phyloP scores from a whole-genome alignment of 2,797 vertebrate species.

The Gymnopithys bicolor region DNA sequence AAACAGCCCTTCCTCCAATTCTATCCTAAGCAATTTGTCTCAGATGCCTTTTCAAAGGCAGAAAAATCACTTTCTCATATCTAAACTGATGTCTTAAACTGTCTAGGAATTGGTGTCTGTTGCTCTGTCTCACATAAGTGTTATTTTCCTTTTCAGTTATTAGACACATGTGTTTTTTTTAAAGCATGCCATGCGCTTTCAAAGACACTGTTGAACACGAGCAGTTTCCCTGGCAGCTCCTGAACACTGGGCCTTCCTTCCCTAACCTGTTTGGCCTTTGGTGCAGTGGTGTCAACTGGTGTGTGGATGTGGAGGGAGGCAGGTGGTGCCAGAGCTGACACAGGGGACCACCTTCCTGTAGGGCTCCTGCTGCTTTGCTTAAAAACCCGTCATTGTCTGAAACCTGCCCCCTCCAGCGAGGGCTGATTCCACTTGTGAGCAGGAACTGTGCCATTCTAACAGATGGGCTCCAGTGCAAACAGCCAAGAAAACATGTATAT shows the following conservation, averaged over 20 bases:
- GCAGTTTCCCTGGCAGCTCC: not conserved
- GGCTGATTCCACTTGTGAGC: slow-evolving; percentile 66
- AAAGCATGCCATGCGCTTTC: not conserved
- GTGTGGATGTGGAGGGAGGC: slow-evolving; percentile 27
- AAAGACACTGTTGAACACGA: accelerated
- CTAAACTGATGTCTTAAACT: not conserved
- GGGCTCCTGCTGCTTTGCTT: not conserved
- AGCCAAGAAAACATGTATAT: slow-evolving; percentile 73
- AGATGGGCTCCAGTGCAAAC: slow-evolving; percentile 64
- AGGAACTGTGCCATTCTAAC: slow-evolving; percentile 66
- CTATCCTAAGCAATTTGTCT: not conserved
- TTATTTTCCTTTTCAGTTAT: not conserved
- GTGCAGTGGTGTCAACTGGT: slow-evolving; percentile 32
- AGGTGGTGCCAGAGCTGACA: not conserved
- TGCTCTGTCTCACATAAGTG: not conserved
- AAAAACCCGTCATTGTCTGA: not conserved
- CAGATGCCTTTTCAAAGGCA: not conserved
- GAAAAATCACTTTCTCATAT: not conserved
- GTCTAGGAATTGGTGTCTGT: not conserved
- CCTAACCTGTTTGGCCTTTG: not conserved
- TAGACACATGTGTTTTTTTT: not conserved
- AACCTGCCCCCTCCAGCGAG: slow-evolving; percentile 1
- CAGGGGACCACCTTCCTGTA: not conserved
- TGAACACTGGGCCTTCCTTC: not conserved
- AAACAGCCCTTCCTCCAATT: not conserved